Conservation (phyloP, 2,113 vertebrate genomes). For the Argyrosomus japonicus region DNA sequence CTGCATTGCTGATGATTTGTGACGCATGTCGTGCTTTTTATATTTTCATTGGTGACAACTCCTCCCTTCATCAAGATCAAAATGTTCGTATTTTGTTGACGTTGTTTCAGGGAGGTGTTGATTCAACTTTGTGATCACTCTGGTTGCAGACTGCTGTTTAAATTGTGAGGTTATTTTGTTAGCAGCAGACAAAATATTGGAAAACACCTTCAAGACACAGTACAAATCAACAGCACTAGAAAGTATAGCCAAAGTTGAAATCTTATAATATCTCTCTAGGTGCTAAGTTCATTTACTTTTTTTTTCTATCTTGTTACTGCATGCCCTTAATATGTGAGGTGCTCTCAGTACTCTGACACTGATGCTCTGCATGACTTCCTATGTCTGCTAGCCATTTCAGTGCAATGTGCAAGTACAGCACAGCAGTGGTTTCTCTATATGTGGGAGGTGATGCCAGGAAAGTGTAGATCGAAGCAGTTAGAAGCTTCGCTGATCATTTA, state of each 20-base stretch:
- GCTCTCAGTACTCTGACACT: conserved; percentile 34
- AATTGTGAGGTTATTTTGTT: background rate
- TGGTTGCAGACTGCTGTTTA: background rate
- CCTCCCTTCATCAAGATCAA: background rate
- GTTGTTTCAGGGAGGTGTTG: background rate
- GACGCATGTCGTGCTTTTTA: background rate
- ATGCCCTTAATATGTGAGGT: background rate
- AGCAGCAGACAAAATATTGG: background rate
- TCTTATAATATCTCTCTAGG: background rate
- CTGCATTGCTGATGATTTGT: background rate
- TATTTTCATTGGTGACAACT: background rate
- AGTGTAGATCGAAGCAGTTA: conserved; percentile 30
- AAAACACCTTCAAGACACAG: background rate
- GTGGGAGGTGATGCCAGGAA: conserved; percentile 79
- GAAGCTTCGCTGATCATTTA: conserved; percentile 62
- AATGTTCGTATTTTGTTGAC: background rate
- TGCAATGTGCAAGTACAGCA: conserved; percentile 51
- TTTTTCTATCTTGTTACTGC: conserved; percentile 3
- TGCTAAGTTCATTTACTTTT: too few species aligned
- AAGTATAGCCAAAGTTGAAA: background rate
- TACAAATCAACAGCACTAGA: background rate
- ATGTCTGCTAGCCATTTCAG: conserved; percentile 53
- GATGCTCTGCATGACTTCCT: conserved; percentile 77
- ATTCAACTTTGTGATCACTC: background rate
- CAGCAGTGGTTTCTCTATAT: conserved; percentile 71